A percentile compares a stretch with the other conserved stretches of the same genome.
Evolutionary conservation across 2,888 invertebrate species (phyloP).

Genomic region (Cynaeus angustus): DNA sequence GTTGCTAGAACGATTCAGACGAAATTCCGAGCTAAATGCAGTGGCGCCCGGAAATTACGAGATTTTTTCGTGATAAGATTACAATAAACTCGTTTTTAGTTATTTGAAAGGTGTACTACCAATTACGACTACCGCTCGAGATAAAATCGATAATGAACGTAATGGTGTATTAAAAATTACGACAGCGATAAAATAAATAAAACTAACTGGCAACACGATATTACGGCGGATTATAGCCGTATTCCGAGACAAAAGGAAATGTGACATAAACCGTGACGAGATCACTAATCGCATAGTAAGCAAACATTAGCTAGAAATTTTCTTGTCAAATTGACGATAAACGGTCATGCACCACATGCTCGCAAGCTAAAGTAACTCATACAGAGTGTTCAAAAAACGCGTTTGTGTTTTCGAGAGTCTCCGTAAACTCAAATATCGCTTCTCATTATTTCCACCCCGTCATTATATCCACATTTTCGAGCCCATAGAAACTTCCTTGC

Average conservation of each 20-base stretch:
- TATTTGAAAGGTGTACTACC: not conserved
- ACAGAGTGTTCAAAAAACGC: not conserved
- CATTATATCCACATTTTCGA: too few relatives aligned
- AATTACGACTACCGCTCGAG: not conserved
- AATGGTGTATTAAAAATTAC: not conserved
- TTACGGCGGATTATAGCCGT: not conserved
- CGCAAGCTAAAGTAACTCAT: not conserved
- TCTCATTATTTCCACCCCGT: too few relatives aligned
- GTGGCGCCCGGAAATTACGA: too few relatives aligned
- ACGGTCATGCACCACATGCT: slow-evolving; percentile 1
- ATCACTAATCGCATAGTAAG: not conserved
- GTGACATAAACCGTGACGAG: slow-evolving; percentile 1
- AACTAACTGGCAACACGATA: not conserved
- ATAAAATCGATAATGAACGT: not conserved
- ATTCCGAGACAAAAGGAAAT: not conserved
- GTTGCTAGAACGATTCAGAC: too few relatives aligned
- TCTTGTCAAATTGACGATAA: slow-evolving; percentile 8
- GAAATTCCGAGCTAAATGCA: too few relatives aligned
- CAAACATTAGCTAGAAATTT: slow-evolving; percentile 1
- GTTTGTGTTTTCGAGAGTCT: too few relatives aligned
- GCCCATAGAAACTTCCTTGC: not conserved
- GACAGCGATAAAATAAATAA: not conserved
- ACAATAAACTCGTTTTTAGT: not conserved
- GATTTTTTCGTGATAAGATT: too few relatives aligned
- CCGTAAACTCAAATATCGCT: too few relatives aligned